Base-by-base conservation (phyloP, 2,113 vertebrate species). In the Pseudopipra pipra region DNA sequence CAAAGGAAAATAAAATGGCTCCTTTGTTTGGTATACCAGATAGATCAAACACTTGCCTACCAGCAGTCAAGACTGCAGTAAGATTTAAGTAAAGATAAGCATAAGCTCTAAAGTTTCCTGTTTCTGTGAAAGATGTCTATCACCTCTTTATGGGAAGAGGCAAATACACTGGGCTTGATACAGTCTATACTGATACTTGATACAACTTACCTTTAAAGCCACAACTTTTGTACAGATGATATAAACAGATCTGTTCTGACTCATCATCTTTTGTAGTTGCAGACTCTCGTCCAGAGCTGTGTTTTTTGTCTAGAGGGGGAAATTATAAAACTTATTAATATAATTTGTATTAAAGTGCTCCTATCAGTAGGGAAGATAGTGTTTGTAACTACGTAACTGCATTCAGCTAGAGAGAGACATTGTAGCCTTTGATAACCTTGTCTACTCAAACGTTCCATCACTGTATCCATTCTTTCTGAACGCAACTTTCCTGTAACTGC, bases 161-260 rank as follows among this genome's bases (percentile, higher is more conserved):
- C 85, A 91, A 85, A 55, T 0, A 61, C n/a, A 46, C 5, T 33
- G 37, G 30, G 56, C 43, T 75, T 71, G 35, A 47, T 35, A 72
- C 7, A 73, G 22, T 56, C 66, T 27, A 35, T 28, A 56, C 21
- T 43, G 63, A 63, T 43, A 63, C 31, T 37, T 55, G 18, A 90
- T 20, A 78, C 25, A 59, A 94, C 98, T 86, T 94, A 99, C 99
- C 99, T 98, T 98, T 98, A 97, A 98, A 99, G 70, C 91, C 97
- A 94, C 99, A 99, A 51, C 94, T 91, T 91, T 81, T 98, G 67
- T 98, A 96, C 39, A 99, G 96, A 80, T 98, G 98, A 95, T 97
- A 98, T 28, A 99, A 98, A 95, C 99, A 99, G 95, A 99, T 99
- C 96, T 99, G 97, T 43, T 98, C 98, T 37, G 41, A 93, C 47